phyloP scores from a whole-genome alignment of 2,113 vertebrate genomes.

The Gobiocypris rarus region DNA sequence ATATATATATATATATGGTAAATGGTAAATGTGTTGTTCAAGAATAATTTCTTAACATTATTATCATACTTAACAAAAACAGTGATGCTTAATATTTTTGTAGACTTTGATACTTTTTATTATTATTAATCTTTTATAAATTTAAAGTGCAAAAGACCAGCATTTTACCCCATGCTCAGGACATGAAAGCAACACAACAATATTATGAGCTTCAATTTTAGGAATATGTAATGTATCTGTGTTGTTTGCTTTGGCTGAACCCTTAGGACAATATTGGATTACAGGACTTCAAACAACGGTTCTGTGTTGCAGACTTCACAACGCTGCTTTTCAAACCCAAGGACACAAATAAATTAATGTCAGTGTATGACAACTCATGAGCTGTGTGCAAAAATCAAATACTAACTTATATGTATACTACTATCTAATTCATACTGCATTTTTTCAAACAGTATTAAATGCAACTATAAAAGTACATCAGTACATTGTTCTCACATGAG shows the following conservation, averaged over 20 bases:
- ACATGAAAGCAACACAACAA: neutral
- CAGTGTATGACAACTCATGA: neutral
- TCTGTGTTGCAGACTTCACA: neutral
- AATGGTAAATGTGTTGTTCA: neutral
- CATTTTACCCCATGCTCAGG: neutral
- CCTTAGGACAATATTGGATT: neutral
- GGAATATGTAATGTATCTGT: neutral
- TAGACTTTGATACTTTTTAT: too few species aligned
- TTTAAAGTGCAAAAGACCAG: too few species aligned
- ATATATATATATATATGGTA: too few species aligned
- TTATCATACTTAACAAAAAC: too few species aligned
- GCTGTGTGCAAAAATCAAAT: neutral
- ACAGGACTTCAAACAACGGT: neutral
- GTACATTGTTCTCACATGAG: neutral
- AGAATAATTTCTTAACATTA: too few species aligned
- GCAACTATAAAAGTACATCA: neutral
- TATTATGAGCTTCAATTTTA: neutral
- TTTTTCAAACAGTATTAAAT: neutral
- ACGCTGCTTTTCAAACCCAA: neutral
- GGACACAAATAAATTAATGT: neutral
- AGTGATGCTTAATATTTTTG: too few species aligned
- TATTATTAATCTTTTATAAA: too few species aligned
- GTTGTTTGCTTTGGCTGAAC: constrained; percentile 11
- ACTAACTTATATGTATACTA: neutral
- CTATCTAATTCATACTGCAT: neutral